Percentiles rank a stretch among this genome's conserved stretches.
phyloP scores from a whole-genome alignment of 2,888 invertebrate species.

The Mystacides longicornis region DNA sequence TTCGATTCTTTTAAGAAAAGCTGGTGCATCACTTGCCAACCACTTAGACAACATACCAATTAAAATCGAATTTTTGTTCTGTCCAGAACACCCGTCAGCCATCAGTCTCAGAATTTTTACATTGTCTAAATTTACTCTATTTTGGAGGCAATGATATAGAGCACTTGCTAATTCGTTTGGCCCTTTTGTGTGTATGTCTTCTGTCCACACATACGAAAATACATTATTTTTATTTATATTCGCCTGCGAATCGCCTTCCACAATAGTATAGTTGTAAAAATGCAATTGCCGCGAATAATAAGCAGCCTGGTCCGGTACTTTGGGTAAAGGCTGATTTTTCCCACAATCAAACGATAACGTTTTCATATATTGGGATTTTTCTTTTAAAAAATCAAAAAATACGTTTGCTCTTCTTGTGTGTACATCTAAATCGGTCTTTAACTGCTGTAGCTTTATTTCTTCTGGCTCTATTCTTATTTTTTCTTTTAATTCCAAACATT shows the following conservation, averaged over 20 bases:
- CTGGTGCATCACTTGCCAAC: slow-evolving; percentile 18
- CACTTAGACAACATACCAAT: slow-evolving; percentile 23
- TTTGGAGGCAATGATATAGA: slow-evolving; percentile 5
- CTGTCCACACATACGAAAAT: slow-evolving; percentile 4
- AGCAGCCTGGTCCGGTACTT: slow-evolving; percentile 31
- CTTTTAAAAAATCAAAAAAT: slow-evolving; percentile 28
- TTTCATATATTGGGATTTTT: slow-evolving; percentile 25
- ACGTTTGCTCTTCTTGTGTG: slow-evolving; percentile 27
- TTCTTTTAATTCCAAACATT: slow-evolving; percentile 28
- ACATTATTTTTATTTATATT: neutral
- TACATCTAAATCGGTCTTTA: slow-evolving; percentile 27
- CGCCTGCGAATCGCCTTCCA: neutral
- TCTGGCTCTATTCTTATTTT: slow-evolving; percentile 28
- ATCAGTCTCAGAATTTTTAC: slow-evolving; percentile 22
- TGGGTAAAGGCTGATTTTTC: slow-evolving; percentile 28
- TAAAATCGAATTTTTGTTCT: slow-evolving; percentile 27
- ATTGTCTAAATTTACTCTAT: slow-evolving; percentile 4
- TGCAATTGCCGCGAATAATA: slow-evolving; percentile 33
- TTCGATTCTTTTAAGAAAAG: slow-evolving; percentile 16
- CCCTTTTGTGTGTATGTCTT: slow-evolving; percentile 4
- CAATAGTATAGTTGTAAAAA: slow-evolving; percentile 28
- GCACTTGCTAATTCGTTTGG: slow-evolving; percentile 4
- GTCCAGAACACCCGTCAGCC: slow-evolving; percentile 28
- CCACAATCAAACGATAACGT: slow-evolving; percentile 30
- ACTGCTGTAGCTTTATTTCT: slow-evolving; percentile 23